Conservation (phyloP, 2,888 invertebrate species). For the Plutella xylostella region DNA sequence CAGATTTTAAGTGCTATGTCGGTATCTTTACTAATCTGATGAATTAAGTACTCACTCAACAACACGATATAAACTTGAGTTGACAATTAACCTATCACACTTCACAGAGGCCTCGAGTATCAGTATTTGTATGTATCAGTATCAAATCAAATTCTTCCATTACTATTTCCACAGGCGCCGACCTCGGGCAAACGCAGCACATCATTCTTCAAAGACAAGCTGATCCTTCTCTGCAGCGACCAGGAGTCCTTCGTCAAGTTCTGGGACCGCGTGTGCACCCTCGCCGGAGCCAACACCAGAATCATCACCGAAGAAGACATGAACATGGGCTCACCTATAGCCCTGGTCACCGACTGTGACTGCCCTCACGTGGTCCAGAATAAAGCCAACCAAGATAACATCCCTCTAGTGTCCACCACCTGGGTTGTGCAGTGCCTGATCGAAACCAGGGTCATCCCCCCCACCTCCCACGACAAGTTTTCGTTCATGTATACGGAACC, state of each 20-base stretch:
- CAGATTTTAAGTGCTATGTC: too few species aligned
- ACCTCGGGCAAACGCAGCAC: slow-evolving; percentile 39
- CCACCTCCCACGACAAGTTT: slow-evolving; percentile 62
- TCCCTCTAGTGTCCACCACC: slow-evolving; percentile 75
- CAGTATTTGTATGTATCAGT: neutral
- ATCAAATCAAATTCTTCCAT: neutral
- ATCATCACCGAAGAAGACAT: slow-evolving; percentile 58
- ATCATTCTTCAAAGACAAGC: slow-evolving; percentile 60
- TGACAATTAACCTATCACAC: too few species aligned
- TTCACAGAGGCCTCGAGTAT: slow-evolving; percentile 16
- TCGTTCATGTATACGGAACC: slow-evolving; percentile 65
- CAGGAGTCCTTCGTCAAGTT: slow-evolving; percentile 67
- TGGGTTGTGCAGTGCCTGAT: slow-evolving; percentile 79
- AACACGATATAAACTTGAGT: too few species aligned
- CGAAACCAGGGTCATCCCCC: slow-evolving; percentile 63
- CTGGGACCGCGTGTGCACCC: slow-evolving; percentile 72
- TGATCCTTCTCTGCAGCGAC: slow-evolving; percentile 60
- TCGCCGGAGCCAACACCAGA: slow-evolving; percentile 65
- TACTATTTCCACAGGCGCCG: slow-evolving; percentile 28
- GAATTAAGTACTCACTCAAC: too few species aligned
- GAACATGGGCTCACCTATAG: slow-evolving; percentile 53
- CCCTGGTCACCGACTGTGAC: slow-evolving; percentile 72
- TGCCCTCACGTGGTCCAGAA: slow-evolving; percentile 69
- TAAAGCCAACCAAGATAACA: slow-evolving; percentile 65
- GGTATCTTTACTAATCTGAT: too few species aligned